These are phyloP conservation scores for Coboldia fuscipes DNA, from an alignment of 1,140 invertebrate species.

Conservation along the genomic window DNA sequence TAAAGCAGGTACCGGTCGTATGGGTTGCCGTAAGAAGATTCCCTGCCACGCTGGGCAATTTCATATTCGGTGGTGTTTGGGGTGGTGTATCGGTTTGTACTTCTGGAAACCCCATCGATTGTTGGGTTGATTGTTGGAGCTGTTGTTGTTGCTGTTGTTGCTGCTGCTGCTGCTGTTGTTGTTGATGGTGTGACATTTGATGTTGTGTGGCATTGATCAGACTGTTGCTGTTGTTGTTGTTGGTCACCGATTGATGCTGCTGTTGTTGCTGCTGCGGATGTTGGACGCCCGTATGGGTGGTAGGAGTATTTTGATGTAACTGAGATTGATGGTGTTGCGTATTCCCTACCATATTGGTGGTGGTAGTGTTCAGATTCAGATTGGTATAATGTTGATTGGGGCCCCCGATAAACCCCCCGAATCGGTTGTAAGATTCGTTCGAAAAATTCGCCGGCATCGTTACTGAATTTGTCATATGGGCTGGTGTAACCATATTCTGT, in stretches of 20 bases:
- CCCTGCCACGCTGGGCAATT: slow-evolving; percentile 49
- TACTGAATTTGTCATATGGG: slow-evolving; percentile 4
- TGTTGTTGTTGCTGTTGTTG: slow-evolving; percentile 13
- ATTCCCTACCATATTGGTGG: slow-evolving; percentile 8
- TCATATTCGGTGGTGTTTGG: slow-evolving; percentile 81
- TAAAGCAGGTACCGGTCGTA: slow-evolving; percentile 28
- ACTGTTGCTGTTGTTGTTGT: slow-evolving; percentile 23
- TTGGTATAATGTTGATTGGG: slow-evolving; percentile 4
- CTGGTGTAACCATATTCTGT: slow-evolving; percentile 5
- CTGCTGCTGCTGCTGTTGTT: slow-evolving; percentile 8
- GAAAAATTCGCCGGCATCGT: too few species aligned
- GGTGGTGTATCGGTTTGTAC: slow-evolving; percentile 75
- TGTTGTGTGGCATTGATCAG: not conserved
- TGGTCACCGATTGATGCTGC: slow-evolving; percentile 7
- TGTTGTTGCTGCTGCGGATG: slow-evolving; percentile 4
- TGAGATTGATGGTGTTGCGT: slow-evolving; percentile 5
- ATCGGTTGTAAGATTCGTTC: slow-evolving; percentile 25
- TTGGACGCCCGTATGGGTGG: slow-evolving; percentile 15
- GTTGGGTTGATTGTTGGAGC: slow-evolving; percentile 14
- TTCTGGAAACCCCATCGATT: slow-evolving; percentile 54
- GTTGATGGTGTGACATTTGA: slow-evolving; percentile 14
- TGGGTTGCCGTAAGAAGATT: slow-evolving; percentile 31
- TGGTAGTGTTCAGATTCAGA: slow-evolving; percentile 11
- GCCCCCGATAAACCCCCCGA: slow-evolving; percentile 28
- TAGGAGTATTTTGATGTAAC: slow-evolving; percentile 13